phyloP scores from a whole-genome alignment of 2,113 vertebrate species.

The Xiphorhynchus elegans region DNA sequence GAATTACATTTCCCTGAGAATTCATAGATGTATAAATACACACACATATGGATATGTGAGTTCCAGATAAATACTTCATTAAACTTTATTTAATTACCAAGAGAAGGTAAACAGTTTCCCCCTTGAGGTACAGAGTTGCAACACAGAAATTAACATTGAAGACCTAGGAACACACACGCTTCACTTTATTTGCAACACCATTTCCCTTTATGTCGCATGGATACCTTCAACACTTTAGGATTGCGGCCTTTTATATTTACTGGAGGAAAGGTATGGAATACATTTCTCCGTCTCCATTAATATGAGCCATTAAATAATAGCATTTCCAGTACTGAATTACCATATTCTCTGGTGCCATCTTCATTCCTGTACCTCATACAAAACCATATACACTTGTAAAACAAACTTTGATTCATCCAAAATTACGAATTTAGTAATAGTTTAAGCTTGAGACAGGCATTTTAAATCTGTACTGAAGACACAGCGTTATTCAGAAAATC shows the following conservation, averaged over 20 bases:
- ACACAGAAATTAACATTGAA: not conserved
- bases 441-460: not conserved
- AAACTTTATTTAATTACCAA: not conserved
- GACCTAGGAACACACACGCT: not conserved
- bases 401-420: not conserved
- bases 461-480: not conserved
- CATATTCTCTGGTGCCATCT: not conserved
- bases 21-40: not conserved
- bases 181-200: not conserved
- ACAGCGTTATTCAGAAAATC: not conserved
- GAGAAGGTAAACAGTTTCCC: not conserved
- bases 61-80: not conserved
- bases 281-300: not conserved
- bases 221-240: not conserved
- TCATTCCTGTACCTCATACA: not conserved
- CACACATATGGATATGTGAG: not conserved
- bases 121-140: not conserved
- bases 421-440: not conserved
- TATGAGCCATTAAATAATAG: not conserved
- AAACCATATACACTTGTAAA: not conserved
- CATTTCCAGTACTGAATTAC: not conserved
- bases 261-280: not conserved
- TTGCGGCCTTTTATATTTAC: not conserved
- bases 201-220: not conserved
- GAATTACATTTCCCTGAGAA: not conserved